Percentiles rank a stretch among this genome's conserved stretches.
Evolutionary conservation across 2,797 vertebrate genomes (phyloP).

Genomic region (Petrocephalus schoutedeni): DNA sequence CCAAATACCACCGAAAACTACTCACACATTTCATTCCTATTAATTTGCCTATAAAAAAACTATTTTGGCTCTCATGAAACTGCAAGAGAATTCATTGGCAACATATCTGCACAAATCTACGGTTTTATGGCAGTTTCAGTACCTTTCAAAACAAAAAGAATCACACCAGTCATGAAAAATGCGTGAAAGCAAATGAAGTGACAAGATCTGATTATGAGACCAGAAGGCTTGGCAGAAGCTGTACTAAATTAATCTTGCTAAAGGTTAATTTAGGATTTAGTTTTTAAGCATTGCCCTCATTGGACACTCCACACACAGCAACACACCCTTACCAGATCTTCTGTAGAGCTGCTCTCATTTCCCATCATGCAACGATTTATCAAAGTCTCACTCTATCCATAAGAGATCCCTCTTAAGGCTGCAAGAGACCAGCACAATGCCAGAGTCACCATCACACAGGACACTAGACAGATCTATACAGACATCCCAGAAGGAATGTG

Average conservation of each 20-base stretch:
- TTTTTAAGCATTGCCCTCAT: conserved; percentile 12
- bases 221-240: not conserved
- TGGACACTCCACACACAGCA: not conserved
- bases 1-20: not conserved
- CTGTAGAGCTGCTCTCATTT: conserved; percentile 65
- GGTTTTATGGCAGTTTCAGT: not conserved
- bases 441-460: conserved; percentile 38
- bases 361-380: conserved; percentile 60
- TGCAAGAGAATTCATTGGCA: not conserved
- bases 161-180: not conserved
- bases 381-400: conserved; percentile 39
- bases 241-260: not conserved
- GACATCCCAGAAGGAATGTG: not conserved
- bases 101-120: not conserved
- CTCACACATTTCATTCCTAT: not conserved
- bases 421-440: conserved; percentile 49
- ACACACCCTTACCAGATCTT: conserved; percentile 56
- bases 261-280: conserved; percentile 31
- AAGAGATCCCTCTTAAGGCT: conserved; percentile 43
- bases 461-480: not conserved
- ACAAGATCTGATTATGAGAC: not conserved
- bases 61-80: not conserved
- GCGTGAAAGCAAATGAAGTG: not conserved
- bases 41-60: not conserved
- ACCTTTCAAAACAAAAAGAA: not conserved